phyloP scores from a whole-genome alignment of 1,140 invertebrate species.

The Zaprionus taronus region DNA sequence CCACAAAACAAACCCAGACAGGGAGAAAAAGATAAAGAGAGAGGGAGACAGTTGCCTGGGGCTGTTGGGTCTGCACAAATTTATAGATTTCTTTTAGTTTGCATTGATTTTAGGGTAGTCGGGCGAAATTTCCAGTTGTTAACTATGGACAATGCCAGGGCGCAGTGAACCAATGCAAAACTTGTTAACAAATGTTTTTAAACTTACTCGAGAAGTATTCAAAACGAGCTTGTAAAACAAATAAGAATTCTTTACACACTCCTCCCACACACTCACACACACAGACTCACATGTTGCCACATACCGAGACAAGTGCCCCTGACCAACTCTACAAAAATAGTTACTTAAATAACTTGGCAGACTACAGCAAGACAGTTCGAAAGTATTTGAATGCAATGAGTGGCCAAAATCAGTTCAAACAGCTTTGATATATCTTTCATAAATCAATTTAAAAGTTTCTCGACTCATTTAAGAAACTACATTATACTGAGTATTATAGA shows the following conservation, averaged over 20 bases:
- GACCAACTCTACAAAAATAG: background rate
- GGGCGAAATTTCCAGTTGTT: background rate
- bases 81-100: slow-evolving; percentile 11
- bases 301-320: background rate
- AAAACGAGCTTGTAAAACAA: slow-evolving; percentile 6
- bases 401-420: background rate
- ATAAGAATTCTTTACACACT: background rate
- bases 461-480: too few species aligned
- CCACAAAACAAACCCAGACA: background rate
- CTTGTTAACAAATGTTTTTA: slow-evolving; percentile 3
- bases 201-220: slow-evolving; percentile 1
- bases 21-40: background rate
- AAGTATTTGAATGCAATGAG: background rate
- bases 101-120: background rate
- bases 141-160: background rate
- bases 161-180: background rate
- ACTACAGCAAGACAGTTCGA: background rate
- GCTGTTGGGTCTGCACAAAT: background rate
- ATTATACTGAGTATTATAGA: too few species aligned
- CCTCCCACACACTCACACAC: background rate
- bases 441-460: background rate
- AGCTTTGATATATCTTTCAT: background rate
- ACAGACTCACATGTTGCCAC: background rate
- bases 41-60: background rate
- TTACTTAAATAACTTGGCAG: background rate